phyloP scores from a whole-genome alignment of 1,140 invertebrate species.

The Microplitis demolitor region DNA sequence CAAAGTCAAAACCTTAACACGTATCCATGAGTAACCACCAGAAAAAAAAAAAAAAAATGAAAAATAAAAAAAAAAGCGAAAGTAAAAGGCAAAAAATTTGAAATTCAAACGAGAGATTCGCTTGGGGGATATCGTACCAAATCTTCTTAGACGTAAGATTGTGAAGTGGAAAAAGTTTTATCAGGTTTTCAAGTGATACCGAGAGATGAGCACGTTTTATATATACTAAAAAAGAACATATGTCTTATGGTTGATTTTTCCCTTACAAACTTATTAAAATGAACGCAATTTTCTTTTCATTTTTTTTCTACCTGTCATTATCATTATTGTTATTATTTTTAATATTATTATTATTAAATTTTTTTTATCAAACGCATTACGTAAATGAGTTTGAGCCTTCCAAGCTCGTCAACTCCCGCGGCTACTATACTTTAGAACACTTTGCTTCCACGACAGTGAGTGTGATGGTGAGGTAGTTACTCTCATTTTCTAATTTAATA shows the following conservation, averaged over 20 bases:
- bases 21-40: too few species aligned
- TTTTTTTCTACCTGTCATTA: too few species aligned
- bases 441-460: neutral
- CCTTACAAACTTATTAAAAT: neutral
- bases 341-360: too few species aligned
- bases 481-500: conserved; percentile 28
- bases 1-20: too few species aligned
- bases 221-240: neutral
- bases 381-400: conserved; percentile 10
- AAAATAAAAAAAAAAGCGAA: neutral
- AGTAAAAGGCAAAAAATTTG: neutral
- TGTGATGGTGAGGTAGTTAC: neutral
- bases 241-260: neutral
- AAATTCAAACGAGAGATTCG: neutral
- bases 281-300: neutral
- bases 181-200: neutral
- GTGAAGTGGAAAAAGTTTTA: conserved; percentile 1
- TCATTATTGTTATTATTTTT: too few species aligned
- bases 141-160: neutral
- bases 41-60: neutral
- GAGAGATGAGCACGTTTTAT: neutral
- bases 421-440: neutral
- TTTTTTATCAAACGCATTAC: conserved; percentile 4
- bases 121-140: neutral
- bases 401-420: neutral